A percentile compares a stretch with the other conserved stretches of the same genome.
phyloP scores from a whole-genome alignment of 2,797 vertebrate genomes.

The Chloroceryle amazona region DNA sequence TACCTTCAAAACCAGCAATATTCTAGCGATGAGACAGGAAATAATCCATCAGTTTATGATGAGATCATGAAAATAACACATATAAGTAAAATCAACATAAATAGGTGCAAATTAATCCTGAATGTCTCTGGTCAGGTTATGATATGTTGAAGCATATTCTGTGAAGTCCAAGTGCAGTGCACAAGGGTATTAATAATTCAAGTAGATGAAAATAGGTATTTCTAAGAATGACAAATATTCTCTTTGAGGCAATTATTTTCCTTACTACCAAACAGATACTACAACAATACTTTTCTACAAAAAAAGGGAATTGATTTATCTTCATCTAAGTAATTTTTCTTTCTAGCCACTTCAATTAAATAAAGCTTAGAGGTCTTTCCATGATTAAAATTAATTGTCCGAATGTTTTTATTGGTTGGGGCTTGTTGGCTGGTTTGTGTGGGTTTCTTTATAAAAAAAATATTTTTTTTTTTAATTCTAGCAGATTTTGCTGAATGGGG shows the following conservation, averaged over 20 bases:
- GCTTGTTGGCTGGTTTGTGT: accelerated
- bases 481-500: neutral
- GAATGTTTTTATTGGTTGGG: neutral
- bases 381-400: neutral
- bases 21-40: neutral
- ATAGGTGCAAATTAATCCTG: neutral
- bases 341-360: neutral
- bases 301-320: neutral
- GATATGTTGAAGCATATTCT: neutral
- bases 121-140: neutral
- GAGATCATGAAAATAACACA: neutral
- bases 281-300: neutral
- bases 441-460: accelerated
- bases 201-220: neutral
- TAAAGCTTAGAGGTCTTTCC: neutral
- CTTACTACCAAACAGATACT: neutral
- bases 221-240: neutral
- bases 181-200: neutral
- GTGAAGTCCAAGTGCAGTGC: neutral
- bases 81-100: neutral
- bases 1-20: neutral
- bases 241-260: neutral
- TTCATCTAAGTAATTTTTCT: neutral
- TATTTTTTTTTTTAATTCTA: neutral
- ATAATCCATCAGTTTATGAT: neutral